Base-by-base conservation (phyloP, 1,140 invertebrate genomes). In the Potamilus streckersoni region DNA sequence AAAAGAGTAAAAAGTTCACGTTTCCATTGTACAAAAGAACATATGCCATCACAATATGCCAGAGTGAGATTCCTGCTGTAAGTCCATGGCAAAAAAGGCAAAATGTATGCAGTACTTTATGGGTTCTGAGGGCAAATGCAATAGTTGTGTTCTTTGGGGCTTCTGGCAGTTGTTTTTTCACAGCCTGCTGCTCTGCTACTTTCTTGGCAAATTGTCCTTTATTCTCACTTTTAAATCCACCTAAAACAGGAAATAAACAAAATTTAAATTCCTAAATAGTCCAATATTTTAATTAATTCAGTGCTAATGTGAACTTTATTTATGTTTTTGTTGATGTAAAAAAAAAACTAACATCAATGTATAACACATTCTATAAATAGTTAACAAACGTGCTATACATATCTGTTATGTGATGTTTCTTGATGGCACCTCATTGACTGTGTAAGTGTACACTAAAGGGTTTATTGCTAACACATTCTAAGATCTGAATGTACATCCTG, bases 71-170 rank as follows among this genome's bases (percentile, higher is more conserved):
- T 14, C 87, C 87, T 19, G 85, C 87, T 20, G 82, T 80, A 6
- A 88, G 71, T 49, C 87, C 87, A 79, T 88, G 87, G n/a, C 84
- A 71, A 74, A 87, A 88, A 58, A 88, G 72, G 60, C 78, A 82
- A 23, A 87, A 74, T n/a, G 81, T 86, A 38, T 79, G 72, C 62
- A 87, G 79, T 19, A 84, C 76, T 69, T 68, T 80, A 64, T 88
- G 85, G 14, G 82, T 82, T 20, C 66, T 69, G 13, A 88, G 66
- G 5, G 84, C 87, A 80, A 88, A 85, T 73, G 85, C 83, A 49
- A 88, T 83, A 5, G 87, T 86, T 0, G 85, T 85, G 23, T 74
- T 73, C 58, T 72, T 78, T 16, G 81, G 76, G 56, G 76, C 72
- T 57, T 80, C 80, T 14, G 66, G 62, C 20, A 78, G 65, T 49